Evolutionary conservation across 2,797 vertebrate genomes (phyloP).

Genomic region (Acanthis flammea): DNA sequence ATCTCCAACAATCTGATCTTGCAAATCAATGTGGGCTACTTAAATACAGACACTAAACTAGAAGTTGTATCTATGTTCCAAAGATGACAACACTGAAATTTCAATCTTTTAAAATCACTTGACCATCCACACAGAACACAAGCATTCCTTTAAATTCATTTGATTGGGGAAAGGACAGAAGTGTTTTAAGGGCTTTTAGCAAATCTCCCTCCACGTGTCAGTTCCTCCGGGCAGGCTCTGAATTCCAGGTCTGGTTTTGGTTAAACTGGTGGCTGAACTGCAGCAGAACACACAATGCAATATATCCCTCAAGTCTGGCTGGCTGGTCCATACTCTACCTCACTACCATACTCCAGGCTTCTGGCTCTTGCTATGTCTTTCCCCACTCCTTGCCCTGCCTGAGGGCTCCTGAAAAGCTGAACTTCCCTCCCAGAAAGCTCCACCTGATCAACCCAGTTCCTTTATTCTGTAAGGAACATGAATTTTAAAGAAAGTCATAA

Average conservation of each 20-base stretch:
- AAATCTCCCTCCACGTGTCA: background rate
- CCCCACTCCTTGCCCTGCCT: background rate
- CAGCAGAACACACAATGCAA: background rate
- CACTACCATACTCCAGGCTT: background rate
- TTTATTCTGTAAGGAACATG: background rate
- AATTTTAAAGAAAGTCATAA: background rate
- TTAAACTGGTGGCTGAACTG: background rate
- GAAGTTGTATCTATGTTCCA: background rate
- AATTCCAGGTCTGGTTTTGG: background rate
- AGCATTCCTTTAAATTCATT: background rate
- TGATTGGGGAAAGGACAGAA: background rate
- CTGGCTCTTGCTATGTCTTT: background rate
- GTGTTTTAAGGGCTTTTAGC: background rate
- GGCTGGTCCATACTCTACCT: background rate
- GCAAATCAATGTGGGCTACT: background rate
- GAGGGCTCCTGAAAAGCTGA: background rate
- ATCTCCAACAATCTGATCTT: background rate
- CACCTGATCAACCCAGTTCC: rapidly evolving
- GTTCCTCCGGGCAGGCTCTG: background rate
- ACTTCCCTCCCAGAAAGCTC: background rate
- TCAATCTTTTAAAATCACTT: background rate
- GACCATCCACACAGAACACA: background rate
- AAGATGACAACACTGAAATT: background rate
- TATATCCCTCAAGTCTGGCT: background rate
- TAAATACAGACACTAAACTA: background rate